Conservation (phyloP, 2,797 vertebrate genomes). For the Falco berigora region DNA sequence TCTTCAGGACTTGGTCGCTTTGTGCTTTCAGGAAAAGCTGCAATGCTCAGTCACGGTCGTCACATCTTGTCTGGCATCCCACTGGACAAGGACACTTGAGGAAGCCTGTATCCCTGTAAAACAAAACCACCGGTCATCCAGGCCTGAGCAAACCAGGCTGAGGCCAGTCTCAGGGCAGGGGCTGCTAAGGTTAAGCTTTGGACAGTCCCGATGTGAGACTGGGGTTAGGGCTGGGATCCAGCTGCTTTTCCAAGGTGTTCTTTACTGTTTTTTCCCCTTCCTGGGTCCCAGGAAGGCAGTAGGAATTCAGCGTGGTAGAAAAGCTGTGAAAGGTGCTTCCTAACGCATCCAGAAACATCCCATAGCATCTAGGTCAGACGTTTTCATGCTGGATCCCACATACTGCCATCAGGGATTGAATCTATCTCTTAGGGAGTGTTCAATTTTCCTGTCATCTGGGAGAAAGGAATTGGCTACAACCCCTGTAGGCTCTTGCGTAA, state of each 20-base stretch:
- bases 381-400: background rate
- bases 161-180: background rate
- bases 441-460: background rate
- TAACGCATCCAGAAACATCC: background rate
- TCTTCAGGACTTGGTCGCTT: background rate
- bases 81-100: background rate
- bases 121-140: background rate
- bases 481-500: background rate
- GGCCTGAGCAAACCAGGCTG: background rate
- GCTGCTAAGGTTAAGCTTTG: background rate
- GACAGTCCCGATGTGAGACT: background rate
- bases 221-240: background rate
- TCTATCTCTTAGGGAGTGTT: background rate
- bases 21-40: background rate
- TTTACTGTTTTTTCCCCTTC: background rate
- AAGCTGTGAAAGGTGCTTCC: background rate
- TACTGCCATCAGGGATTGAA: background rate
- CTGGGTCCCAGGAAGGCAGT: background rate
- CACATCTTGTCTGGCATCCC: background rate
- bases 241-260: background rate
- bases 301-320: background rate
- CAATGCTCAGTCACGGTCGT: fast-evolving
- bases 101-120: background rate
- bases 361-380: background rate
- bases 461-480: background rate